Percentiles rank a stretch among this genome's conserved stretches.
Evolutionary conservation across 2,797 vertebrate species (phyloP).

Genomic region (Orestias chungarensis): DNA sequence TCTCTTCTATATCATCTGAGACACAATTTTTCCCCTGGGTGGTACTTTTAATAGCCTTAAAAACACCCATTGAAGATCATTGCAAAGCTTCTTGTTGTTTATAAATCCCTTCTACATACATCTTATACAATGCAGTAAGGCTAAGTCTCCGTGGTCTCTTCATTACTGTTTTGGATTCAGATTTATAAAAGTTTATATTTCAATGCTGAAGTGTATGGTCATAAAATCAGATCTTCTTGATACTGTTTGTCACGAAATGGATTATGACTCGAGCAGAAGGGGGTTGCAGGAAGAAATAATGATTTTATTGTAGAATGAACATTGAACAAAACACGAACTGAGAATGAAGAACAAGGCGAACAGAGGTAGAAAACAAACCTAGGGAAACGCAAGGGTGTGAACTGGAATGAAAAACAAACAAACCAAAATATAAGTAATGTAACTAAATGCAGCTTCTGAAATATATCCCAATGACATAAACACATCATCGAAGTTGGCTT

Average conservation of each 20-base stretch:
- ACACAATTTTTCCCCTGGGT: constrained; percentile 8
- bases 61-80: constrained; percentile 27
- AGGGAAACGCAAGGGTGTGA: no score
- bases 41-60: constrained; percentile 20
- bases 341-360: no score
- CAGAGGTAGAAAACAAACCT: no score
- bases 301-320: no score
- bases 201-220: constrained; percentile 7
- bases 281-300: no score
- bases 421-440: no score
- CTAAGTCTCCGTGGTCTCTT: constrained; percentile 43
- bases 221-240: constrained; percentile 26
- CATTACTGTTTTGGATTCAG: constrained; percentile 5
- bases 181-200: constrained; percentile 32
- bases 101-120: constrained; percentile 42
- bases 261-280: no score
- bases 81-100: constrained; percentile 32
- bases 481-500: background rate
- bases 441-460: background rate
- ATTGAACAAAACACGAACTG: no score
- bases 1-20: background rate
- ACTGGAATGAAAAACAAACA: no score
- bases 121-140: constrained; percentile 26
- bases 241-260: constrained; percentile 7
- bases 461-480: background rate